Evolutionary conservation across 2,113 vertebrate species (phyloP), one percentile per base, ranked within the genome.

Genomic region (Balaeniceps rex): DNA sequence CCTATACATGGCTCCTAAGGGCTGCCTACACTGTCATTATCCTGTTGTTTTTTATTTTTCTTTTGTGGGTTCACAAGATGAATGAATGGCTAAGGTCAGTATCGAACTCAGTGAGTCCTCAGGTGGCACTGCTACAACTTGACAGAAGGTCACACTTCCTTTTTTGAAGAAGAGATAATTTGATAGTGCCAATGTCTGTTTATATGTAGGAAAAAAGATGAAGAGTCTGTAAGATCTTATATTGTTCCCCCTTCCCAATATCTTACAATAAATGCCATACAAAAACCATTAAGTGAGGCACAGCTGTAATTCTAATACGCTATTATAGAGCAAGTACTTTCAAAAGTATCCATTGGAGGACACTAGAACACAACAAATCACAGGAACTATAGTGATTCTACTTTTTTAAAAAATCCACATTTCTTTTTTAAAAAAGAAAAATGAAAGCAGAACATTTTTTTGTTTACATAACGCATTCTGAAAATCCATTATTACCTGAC

Each of bases 311-410:
- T 94, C 76, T 42, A 46, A 52, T 70, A 42, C 5, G 21, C 44
- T 92, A 10, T 74, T 87, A 44, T 6, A 91, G 64, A 83, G 66
- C 80, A 68, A 95, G 96, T 95, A 96, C 79, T 98, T 97, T 98
- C 94, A 25, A 79, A 90, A 97, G 36, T 72, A 97, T 97, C 98
- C 98, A 98, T 96, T 97, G 98, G 98, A 98, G 98, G 98, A 98
- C 97, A 98, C 88, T 97, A 98, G 96, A 98, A 95, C 97, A 97
- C 97, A 97, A 95, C 88, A 97, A 97, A 98, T 96, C 83, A 63
- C 69, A 74, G 75, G 55, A 52, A 81, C 26, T 31, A n/a, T 17
- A 8, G 24, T 65, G 70, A 22, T 72, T 79, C 34, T 55, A n/a
- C 42, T 78, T 54, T 19, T 29, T 63, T 8, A 22, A 55, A 68